phyloP scores from a whole-genome alignment of 1,140 invertebrate species.

The Saccostrea cuccullata region DNA sequence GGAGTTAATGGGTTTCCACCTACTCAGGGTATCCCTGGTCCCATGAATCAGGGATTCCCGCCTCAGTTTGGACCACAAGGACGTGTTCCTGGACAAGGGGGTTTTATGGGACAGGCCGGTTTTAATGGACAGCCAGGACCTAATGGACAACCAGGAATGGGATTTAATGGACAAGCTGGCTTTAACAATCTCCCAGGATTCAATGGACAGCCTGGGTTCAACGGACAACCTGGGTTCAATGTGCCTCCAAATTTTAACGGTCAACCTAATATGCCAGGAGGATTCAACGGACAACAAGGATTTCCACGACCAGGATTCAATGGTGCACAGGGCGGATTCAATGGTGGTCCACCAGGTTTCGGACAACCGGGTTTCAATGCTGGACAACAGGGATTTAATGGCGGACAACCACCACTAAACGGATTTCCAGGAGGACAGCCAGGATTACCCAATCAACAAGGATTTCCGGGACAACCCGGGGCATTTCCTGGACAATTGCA shows the following conservation, averaged over 20 bases:
- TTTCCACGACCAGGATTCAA: neutral
- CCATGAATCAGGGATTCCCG: neutral
- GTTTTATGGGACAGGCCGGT: neutral
- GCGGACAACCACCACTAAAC: neutral
- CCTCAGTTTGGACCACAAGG: constrained; percentile 9
- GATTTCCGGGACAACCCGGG: constrained; percentile 30
- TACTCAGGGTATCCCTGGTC: neutral
- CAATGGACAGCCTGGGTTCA: neutral
- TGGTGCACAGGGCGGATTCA: neutral
- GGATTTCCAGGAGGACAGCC: neutral
- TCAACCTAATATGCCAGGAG: constrained; percentile 25
- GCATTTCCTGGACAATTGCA: constrained; percentile 22
- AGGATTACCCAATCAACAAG: neutral
- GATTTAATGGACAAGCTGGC: constrained; percentile 29
- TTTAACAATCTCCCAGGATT: constrained; percentile 7
- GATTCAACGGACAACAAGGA: constrained; percentile 33
- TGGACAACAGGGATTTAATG: constrained; percentile 1
- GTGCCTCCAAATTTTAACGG: constrained; percentile 2
- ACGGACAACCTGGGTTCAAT: neutral
- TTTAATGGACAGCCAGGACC: constrained; percentile 10
- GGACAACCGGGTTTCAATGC: constrained; percentile 7
- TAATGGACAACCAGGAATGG: neutral
- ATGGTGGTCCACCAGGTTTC: neutral
- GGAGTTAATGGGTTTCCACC: constrained; percentile 14
- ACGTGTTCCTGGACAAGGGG: neutral